These are phyloP conservation scores for Pachycephus smyrnensis DNA, from an alignment of 2,888 invertebrate species.

Conservation along the genomic window DNA sequence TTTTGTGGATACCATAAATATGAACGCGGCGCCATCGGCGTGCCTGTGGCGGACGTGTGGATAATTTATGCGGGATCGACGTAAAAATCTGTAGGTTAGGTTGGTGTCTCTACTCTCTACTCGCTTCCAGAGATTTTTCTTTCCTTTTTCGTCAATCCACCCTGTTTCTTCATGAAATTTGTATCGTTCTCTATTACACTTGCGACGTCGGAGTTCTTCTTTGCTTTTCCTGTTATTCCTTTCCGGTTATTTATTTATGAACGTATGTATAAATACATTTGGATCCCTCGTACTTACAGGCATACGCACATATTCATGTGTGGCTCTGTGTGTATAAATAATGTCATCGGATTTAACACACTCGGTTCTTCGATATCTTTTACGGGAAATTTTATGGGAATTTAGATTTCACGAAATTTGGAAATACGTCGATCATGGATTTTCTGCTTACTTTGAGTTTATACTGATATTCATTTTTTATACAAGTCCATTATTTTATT, in stretches of 20 bases:
- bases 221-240: neutral
- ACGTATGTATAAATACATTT: slow-evolving; percentile 42
- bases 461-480: neutral
- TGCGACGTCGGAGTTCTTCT: slow-evolving; percentile 15
- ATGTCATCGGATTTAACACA: neutral
- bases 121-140: slow-evolving; percentile 38
- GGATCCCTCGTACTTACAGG: slow-evolving; percentile 29
- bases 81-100: slow-evolving; percentile 60
- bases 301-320: slow-evolving; percentile 13
- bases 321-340: slow-evolving; percentile 21
- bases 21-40: neutral
- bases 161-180: slow-evolving; percentile 11
- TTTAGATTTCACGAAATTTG: neutral
- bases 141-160: slow-evolving; percentile 26
- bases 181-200: slow-evolving; percentile 19
- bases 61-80: slow-evolving; percentile 29
- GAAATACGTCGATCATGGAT: neutral
- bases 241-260: slow-evolving; percentile 45
- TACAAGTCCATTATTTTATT: neutral
- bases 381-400: neutral
- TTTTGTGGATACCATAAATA: neutral
- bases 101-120: slow-evolving; percentile 46
- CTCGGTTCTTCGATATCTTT: neutral
- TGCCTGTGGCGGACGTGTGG: neutral
- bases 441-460: neutral